A percentile compares a stretch with the other conserved stretches of the same genome.
phyloP scores from a whole-genome alignment of 2,113 vertebrate species.

The Planiliza haematocheilus region DNA sequence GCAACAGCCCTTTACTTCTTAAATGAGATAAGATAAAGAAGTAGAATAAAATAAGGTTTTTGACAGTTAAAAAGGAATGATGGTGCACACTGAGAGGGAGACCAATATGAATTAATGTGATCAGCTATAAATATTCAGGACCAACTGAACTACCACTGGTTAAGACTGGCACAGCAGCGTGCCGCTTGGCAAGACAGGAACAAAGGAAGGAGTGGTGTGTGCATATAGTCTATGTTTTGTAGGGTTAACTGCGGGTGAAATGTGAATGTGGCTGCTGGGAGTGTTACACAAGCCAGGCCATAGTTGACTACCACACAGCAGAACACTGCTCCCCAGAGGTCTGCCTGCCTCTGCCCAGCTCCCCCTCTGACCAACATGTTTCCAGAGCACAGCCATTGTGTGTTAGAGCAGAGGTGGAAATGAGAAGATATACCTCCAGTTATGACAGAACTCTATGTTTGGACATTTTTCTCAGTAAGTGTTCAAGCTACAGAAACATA shows the following conservation, averaged over 20 bases:
- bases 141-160: constrained; percentile 40
- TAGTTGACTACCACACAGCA: constrained; percentile 77
- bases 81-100: background rate
- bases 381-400: constrained; percentile 58
- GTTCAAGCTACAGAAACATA: constrained; percentile 1
- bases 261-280: constrained; percentile 71
- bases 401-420: constrained; percentile 25
- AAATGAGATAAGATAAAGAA: constrained; percentile 13
- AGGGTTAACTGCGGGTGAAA: constrained; percentile 76
- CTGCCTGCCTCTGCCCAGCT: constrained; percentile 60
- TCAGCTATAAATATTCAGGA: constrained; percentile 54
- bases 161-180: constrained; percentile 57
- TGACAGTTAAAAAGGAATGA: no score
- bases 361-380: constrained; percentile 58
- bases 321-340: constrained; percentile 79
- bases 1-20: constrained; percentile 1
- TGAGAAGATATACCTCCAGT: constrained; percentile 18
- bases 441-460: constrained; percentile 2
- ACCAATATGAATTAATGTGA: constrained; percentile 20
- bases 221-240: constrained; percentile 58
- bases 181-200: constrained; percentile 42
- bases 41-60: no score
- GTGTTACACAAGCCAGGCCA: constrained; percentile 77
- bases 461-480: constrained; percentile 1
- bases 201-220: constrained; percentile 54